Conservation (phyloP, 1,140 invertebrate species). For the Aphelinus atriplicis region DNA sequence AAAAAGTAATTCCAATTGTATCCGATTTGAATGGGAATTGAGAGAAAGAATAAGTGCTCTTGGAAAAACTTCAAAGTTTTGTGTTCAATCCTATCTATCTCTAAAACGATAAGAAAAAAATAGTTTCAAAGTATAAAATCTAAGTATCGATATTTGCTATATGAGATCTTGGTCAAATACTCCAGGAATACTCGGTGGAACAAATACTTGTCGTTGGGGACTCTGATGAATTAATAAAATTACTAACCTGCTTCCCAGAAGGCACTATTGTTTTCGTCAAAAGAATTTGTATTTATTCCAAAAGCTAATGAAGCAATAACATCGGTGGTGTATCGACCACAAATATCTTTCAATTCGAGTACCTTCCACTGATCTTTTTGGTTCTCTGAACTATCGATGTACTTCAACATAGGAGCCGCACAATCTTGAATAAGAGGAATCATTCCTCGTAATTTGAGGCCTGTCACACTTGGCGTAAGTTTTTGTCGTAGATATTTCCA, state of each 20-base stretch:
- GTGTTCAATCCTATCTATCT: too few species aligned
- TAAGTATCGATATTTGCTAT: too few species aligned
- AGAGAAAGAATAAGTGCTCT: too few species aligned
- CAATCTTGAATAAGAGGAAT: conserved; percentile 60
- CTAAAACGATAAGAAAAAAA: too few species aligned
- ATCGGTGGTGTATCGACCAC: conserved; percentile 64
- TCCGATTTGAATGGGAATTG: too few species aligned
- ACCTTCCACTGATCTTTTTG: conserved; percentile 35
- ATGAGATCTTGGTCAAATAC: too few species aligned
- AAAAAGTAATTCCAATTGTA: too few species aligned
- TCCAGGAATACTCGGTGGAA: too few species aligned
- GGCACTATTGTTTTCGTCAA: conserved; percentile 54
- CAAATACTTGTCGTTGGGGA: too few species aligned
- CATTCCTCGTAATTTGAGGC: conserved; percentile 65
- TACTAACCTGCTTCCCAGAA: conserved; percentile 55
- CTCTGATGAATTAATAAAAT: conserved; percentile 1
- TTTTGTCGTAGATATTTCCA: conserved; percentile 61
- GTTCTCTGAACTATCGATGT: conserved; percentile 42
- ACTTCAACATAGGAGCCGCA: conserved; percentile 43
- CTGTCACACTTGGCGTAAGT: conserved; percentile 64
- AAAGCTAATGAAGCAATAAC: conserved; percentile 68
- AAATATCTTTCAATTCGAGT: conserved; percentile 57
- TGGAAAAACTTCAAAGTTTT: too few species aligned
- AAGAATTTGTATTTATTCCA: conserved; percentile 61
- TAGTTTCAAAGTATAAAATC: too few species aligned